phyloP scores from a whole-genome alignment of 2,888 invertebrate species.

The Gonocerus acuteangulatus region DNA sequence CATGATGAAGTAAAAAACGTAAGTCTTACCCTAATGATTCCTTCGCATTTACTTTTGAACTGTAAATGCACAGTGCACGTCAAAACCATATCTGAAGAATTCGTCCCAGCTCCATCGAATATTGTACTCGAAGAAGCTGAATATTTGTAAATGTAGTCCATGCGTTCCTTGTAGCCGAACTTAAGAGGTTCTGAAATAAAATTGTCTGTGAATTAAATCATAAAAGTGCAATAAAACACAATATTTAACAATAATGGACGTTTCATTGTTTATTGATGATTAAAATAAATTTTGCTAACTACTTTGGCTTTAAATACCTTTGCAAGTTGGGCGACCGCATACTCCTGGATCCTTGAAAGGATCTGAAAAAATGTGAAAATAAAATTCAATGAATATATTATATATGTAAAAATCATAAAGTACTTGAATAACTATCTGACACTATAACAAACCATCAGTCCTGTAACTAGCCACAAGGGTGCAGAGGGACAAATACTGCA shows the following conservation, averaged over 20 bases:
- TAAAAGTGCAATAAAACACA: background rate
- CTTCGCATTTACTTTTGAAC: slow-evolving; percentile 36
- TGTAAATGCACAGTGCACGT: slow-evolving; percentile 19
- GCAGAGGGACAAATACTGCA: no score
- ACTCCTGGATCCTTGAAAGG: slow-evolving; percentile 63
- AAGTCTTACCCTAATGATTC: slow-evolving; percentile 35
- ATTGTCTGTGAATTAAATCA: background rate
- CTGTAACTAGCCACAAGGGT: no score
- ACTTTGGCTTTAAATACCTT: slow-evolving; percentile 54
- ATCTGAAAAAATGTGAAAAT: slow-evolving; percentile 46
- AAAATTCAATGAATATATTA: no score
- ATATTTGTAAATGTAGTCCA: slow-evolving; percentile 29
- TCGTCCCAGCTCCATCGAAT: slow-evolving; percentile 41
- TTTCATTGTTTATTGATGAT: background rate
- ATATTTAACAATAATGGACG: background rate
- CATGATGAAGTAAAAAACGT: no score
- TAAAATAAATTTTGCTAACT: background rate
- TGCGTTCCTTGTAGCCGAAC: slow-evolving; percentile 20
- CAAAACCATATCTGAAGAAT: slow-evolving; percentile 28
- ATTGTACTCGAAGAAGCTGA: slow-evolving; percentile 33
- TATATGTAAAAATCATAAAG: no score
- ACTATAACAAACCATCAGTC: no score
- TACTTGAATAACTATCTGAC: no score
- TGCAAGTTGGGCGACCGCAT: slow-evolving; percentile 62
- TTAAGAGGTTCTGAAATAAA: slow-evolving; percentile 19